These are phyloP conservation scores for Microlaimidae sp. DNA, from an alignment of 2,888 invertebrate species.

Conservation along the genomic window DNA sequence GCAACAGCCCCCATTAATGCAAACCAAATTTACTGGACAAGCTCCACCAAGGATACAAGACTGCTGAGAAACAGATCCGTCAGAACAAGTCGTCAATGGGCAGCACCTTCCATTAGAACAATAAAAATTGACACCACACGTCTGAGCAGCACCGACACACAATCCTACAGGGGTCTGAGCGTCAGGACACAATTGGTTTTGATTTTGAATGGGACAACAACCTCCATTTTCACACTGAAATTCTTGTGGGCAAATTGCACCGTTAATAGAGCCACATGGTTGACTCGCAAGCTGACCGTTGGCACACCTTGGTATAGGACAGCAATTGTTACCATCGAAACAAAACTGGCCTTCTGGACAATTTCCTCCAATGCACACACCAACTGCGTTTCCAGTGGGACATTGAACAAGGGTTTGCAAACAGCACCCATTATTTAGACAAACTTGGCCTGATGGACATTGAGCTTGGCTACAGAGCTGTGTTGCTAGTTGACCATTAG, in stretches of 20 bases:
- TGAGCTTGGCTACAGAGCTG: not conserved
- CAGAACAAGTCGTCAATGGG: no score
- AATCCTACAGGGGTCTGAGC: no score
- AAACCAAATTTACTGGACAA: no score
- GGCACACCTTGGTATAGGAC: not conserved
- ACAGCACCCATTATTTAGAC: not conserved
- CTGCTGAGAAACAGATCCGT: no score
- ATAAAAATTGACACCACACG: no score
- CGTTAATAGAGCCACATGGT: not conserved
- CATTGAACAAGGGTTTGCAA: not conserved
- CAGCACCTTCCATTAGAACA: no score
- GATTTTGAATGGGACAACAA: no score
- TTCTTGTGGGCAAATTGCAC: not conserved
- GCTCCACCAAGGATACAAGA: no score
- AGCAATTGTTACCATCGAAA: not conserved
- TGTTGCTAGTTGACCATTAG: no score
- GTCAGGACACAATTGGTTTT: no score
- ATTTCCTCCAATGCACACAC: not conserved
- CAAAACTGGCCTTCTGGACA: not conserved
- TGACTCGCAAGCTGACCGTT: not conserved
- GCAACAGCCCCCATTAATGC: no score
- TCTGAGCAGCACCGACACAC: not conserved
- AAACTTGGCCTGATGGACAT: not conserved
- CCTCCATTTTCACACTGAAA: not conserved
- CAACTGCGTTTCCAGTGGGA: not conserved